Base-by-base conservation (phyloP, 2,797 vertebrate genomes). In the Acanthornis magna region DNA sequence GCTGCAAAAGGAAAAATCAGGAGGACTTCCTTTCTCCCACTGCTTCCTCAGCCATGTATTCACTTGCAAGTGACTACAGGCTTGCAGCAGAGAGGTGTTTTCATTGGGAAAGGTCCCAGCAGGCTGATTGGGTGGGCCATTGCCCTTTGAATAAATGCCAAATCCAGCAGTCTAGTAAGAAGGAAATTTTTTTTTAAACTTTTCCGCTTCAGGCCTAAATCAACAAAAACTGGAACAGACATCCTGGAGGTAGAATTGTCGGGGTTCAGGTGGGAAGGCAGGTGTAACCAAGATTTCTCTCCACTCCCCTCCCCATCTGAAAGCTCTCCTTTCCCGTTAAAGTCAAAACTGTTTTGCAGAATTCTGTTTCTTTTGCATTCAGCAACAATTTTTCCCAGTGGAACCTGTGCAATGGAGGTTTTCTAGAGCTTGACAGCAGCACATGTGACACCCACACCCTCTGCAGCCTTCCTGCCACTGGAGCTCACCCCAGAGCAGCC, bases 61-160 rank as follows among this genome's bases (percentile, higher is more conserved):
- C 91, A 90, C 91, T 97, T 93, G 88, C 89, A 94, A 96, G 93
- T 92, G 84, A 91, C 96, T 92, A 95, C 68, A 93, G 80, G 91
- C 76, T 91, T 48, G 4, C 84, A 96, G 81, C 84, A 95, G 91
- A 87, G 89, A 97, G 85, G 57, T 92, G 67, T 97, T 97, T 96
- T 85, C 63, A 25, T 91, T 97, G 92, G 96, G 93, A 92, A 96
- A 85, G 32, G 53, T 96, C 96, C 95, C 93, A 95, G 91, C 66
- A 95, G 93, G 71, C 89, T 91, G 93, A 81, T 48, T 94, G 94
- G 89, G 96, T 96, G 96, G 96, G 89, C 93, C 77, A 68, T 94
- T 94, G 88, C 88, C 66, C 79, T 90, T 92, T 96, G 94, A 95
- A 83, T 80, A 89, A 93, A 82, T 90, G 91, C 77, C 95, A 96